These are phyloP conservation scores for Elgaria multicarinata DNA, from an alignment of 2,113 vertebrate species.

Conservation along the genomic window DNA sequence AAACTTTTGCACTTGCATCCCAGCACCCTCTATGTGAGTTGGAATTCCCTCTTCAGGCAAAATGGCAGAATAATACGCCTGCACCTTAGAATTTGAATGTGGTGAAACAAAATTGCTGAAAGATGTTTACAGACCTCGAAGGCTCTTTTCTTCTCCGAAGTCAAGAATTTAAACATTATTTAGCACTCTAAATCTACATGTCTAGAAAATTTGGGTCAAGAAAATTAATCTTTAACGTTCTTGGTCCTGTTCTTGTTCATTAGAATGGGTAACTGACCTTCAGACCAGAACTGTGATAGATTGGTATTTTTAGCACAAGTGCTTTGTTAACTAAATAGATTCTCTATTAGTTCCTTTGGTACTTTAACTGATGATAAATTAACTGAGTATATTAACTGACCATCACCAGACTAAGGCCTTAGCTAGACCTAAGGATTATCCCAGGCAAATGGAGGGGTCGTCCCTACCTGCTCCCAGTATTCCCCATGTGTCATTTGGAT, in stretches of 20 bases:
- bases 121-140: not conserved
- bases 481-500: no score
- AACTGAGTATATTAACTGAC: not conserved
- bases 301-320: not conserved
- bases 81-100: not conserved
- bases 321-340: constrained; percentile 3
- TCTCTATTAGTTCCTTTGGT: not conserved
- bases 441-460: no score
- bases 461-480: no score
- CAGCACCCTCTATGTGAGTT: no score
- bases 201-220: constrained; percentile 31
- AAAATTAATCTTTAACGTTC: not conserved
- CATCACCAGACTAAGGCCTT: not conserved
- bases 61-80: not conserved
- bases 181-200: constrained; percentile 1
- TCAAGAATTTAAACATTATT: not conserved
- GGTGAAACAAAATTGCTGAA: constrained; percentile 1
- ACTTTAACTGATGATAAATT: constrained; percentile 9
- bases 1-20: no score
- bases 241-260: constrained; percentile 1
- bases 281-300: not conserved
- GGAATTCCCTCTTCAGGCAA: no score
- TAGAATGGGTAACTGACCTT: constrained; percentile 9
- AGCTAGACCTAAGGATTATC: no score
- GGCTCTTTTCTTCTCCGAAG: not conserved